Evolutionary conservation across 2,113 vertebrate species (phyloP), one percentile per base, ranked within the genome.

Genomic region (Danio rerio): DNA sequence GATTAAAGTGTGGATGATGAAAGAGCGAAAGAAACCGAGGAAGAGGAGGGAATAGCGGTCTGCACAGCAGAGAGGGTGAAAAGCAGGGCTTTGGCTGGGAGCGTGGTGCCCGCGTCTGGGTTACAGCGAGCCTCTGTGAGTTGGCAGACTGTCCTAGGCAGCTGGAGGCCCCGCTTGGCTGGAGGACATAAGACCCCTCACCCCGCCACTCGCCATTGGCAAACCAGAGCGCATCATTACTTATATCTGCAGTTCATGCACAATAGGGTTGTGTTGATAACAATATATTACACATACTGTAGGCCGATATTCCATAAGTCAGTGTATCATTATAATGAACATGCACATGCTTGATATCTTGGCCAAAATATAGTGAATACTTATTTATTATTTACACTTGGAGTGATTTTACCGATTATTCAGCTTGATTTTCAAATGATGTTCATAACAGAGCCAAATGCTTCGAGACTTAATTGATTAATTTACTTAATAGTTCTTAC

Each of bases 121-220:
- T 83, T 84, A 85, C 87, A 82, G 78, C 83, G 89, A 66, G 49
- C 20, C 62, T 79, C 61, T 66, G 84, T 84, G 79, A 84, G 81
- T 91, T 92, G 91, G 91, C 90, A 91, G 87, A 81, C 87, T 86
- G 81, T 75, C 81, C 10, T 69, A 83, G 90, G 91, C 92, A 93
- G 92, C 92, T 93, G 93, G 91, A 87, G 88, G 88, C 62, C 82
- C 90, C 88, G 74, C 40, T 77, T 88, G 87, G 88, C 68, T 70
- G 85, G 86, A 86, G 84, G 87, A 87, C 82, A 72, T 63, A 18
- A 87, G 91, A 85, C 87, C 79, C 69, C 20, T 85, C 84, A 79
- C 77, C 81, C 86, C 58, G 21, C 81, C 53, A 88, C 89, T 90
- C 90, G 90, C 88, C 81, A 77, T 50, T 76, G 68, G 61, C 45